Base-by-base conservation (phyloP, 2,113 vertebrate genomes). In the Thunnus maccoyii region DNA sequence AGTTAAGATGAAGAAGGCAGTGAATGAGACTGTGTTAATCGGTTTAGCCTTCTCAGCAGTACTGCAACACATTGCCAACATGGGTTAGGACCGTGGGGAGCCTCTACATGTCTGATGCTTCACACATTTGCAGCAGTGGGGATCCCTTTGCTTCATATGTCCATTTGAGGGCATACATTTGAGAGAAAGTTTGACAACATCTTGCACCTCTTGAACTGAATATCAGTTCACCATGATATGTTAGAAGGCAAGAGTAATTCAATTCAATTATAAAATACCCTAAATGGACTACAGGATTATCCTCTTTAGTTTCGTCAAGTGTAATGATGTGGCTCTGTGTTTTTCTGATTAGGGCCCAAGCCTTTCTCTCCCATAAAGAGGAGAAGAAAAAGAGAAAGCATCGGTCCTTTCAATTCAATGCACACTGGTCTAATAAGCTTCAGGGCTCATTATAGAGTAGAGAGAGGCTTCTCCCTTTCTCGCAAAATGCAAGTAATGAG, bases 401-500 rank as follows among this genome's bases (percentile, higher is more conserved):
- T 51, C 18, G 84, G 79, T 62, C 79, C 88, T 92, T 89, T 92
- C 89, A 89, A 66, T 92, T 86, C 78, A 84, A 78, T 84, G 77
- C 86, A 90, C 94, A 83, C 86, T 86, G 88, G 68, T 89, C 80
- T 93, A 93, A 94, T 94, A 92, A 87, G 91, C 90, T 87, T 89
- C 87, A 63, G 90, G 85, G 87, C 92, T 93, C 91, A 92, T 94
- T 94, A 94, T 83, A 83, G 77, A 72, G 83, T 56, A 84, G 82
- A 78, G 90, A 82, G 89, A 63, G 83, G 84, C 83, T 87, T 80
- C 87, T 91, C 82, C 52, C 63, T 86, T 88, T 80, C 79, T 90
- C 66, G 44, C 88, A 92, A 92, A 92, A 85, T 82, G 78, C 87
- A 89, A 83, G 91, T 94, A 94, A 95, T 94, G 93, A 95, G 91